A percentile compares a stretch with the other conserved stretches of the same genome.
phyloP scores from a whole-genome alignment of 2,888 invertebrate genomes.

The Limenitis camilla region DNA sequence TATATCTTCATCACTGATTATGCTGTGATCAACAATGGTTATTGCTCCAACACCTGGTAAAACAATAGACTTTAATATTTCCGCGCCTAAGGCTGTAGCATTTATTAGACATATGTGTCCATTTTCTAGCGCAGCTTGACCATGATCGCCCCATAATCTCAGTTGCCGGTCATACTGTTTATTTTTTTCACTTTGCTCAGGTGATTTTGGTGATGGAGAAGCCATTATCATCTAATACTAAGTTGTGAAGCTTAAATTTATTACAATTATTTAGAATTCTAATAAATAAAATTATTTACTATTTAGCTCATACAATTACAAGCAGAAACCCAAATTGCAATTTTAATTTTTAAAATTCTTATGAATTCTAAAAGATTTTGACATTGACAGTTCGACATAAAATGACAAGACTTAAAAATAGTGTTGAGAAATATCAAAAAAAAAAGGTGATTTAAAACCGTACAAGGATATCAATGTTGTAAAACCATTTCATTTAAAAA shows the following conservation, averaged over 20 bases:
- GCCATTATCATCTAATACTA: constrained; percentile 59
- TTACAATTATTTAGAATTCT: too few species aligned
- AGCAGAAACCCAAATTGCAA: too few species aligned
- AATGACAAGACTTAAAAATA: too few species aligned
- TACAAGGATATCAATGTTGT: too few species aligned
- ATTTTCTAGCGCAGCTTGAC: constrained; percentile 90
- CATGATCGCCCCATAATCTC: constrained; percentile 99
- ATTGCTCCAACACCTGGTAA: constrained; percentile 95
- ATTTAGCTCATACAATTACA: too few species aligned
- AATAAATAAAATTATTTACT: too few species aligned
- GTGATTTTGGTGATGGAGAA: constrained; percentile 81
- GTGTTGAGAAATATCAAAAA: too few species aligned
- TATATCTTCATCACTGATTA: constrained; percentile 90
- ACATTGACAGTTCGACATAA: too few species aligned
- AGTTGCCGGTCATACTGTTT: constrained; percentile 89
- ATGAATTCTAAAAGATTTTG: too few species aligned
- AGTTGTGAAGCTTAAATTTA: not conserved
- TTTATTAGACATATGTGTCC: constrained; percentile 95
- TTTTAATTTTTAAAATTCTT: too few species aligned
- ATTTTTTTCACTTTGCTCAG: constrained; percentile 82
- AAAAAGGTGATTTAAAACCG: too few species aligned
- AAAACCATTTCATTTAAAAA: too few species aligned
- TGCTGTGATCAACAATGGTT: constrained; percentile 93
- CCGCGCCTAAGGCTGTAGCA: constrained; percentile 94
- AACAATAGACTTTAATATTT: constrained; percentile 94